phyloP scores from a whole-genome alignment of 2,888 invertebrate genomes.

The Chloroclysta siterata region DNA sequence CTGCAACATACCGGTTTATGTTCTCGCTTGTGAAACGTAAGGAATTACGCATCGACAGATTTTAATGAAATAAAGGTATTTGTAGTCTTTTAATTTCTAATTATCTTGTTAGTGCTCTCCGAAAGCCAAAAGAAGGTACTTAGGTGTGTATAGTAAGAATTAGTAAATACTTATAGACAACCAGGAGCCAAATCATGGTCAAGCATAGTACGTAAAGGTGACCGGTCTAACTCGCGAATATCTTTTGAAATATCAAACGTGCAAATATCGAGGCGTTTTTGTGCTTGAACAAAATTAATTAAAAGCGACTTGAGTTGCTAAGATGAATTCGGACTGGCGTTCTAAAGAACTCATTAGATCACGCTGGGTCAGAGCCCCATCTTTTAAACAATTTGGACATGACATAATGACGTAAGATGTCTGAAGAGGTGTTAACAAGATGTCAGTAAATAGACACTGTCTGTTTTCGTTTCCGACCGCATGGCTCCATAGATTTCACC shows the following conservation, averaged over 20 bases:
- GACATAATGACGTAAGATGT: conserved; percentile 58
- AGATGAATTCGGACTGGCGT: conserved; percentile 63
- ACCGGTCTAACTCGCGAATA: conserved; percentile 59
- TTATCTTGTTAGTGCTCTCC: no score
- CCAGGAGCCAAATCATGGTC: conserved; percentile 34
- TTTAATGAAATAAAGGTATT: background rate
- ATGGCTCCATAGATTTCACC: conserved; percentile 65
- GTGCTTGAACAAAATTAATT: conserved; percentile 59
- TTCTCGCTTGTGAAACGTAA: conserved; percentile 7
- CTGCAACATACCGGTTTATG: conserved; percentile 46
- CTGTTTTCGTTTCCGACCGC: conserved; percentile 51
- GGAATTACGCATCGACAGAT: background rate
- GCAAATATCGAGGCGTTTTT: conserved; percentile 56
- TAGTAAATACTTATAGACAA: conserved; percentile 27
- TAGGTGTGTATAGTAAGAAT: no score
- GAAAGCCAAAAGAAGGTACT: background rate
- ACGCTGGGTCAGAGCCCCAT: conserved; percentile 53
- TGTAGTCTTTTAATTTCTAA: no score
- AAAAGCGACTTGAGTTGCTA: conserved; percentile 59
- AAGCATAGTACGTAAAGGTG: conserved; percentile 40
- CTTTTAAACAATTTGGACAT: conserved; percentile 50
- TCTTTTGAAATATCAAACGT: conserved; percentile 65
- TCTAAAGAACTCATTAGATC: conserved; percentile 68
- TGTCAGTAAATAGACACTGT: conserved; percentile 51
- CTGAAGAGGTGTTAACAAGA: conserved; percentile 75